A percentile compares a stretch with the other conserved stretches of the same genome.
These are phyloP conservation scores for Etheostoma perlongum DNA, from an alignment of 2,797 vertebrate species.

Conservation along the genomic window DNA sequence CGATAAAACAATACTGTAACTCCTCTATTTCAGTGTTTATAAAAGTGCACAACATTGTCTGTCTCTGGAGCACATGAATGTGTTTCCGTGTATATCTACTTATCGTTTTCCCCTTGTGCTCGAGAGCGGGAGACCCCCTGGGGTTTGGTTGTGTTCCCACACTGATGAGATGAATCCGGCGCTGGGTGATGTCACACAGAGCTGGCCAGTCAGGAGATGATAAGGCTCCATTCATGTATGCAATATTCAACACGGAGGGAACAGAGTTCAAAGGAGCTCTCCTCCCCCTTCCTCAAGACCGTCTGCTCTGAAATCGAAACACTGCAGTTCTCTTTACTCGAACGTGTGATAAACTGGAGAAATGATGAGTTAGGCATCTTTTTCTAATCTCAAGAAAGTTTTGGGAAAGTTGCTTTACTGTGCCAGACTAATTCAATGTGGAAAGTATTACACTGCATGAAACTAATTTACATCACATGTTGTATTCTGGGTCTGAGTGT, in stretches of 20 bases:
- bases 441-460: conserved; percentile 31
- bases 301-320: conserved; percentile 59
- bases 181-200: conserved; percentile 61
- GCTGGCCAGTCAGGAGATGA: conserved; percentile 51
- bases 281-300: conserved; percentile 52
- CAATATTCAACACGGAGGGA: conserved; percentile 56
- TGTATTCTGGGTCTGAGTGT: not conserved
- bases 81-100: conserved; percentile 47
- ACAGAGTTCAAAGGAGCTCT: conserved; percentile 52
- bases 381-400: conserved; percentile 42
- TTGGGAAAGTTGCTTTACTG: conserved; percentile 42
- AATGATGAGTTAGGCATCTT: conserved; percentile 52
- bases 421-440: conserved; percentile 26
- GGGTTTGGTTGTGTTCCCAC: conserved; percentile 43
- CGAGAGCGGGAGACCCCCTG: conserved; percentile 53
- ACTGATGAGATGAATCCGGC: conserved; percentile 52
- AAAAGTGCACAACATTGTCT: conserved; percentile 64
- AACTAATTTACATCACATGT: conserved; percentile 24
- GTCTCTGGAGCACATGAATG: conserved; percentile 60
- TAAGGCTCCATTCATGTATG: conserved; percentile 49
- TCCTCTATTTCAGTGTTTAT: conserved; percentile 39
- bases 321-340: conserved; percentile 37
- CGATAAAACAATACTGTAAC: conserved; percentile 46
- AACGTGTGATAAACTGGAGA: conserved; percentile 47
- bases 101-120: conserved; percentile 65